Percentiles rank a stretch among this genome's conserved stretches.
Conservation (phyloP, 2,797 vertebrate genomes). For the Hippoglossus hippoglossus region DNA sequence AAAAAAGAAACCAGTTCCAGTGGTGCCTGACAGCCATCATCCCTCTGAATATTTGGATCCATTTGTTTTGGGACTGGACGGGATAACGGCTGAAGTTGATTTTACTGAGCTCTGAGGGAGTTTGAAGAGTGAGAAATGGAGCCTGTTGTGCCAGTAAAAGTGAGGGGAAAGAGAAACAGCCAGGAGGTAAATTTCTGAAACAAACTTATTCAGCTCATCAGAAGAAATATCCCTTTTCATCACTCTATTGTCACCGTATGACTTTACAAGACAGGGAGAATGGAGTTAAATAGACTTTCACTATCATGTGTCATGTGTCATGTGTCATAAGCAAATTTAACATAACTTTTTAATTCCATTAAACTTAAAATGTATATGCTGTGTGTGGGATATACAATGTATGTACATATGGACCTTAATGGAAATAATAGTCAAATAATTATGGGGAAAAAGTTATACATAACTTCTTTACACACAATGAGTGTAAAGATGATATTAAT, state of each 20-base stretch:
- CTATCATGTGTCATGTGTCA: background rate
- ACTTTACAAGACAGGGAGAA: background rate
- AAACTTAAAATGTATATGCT: background rate
- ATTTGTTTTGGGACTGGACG: slow-evolving; percentile 5
- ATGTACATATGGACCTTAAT: background rate
- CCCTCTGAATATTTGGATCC: slow-evolving; percentile 13
- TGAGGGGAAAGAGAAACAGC: slow-evolving; percentile 14
- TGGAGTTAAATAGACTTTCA: background rate
- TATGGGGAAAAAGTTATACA: too few relatives aligned
- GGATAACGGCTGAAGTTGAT: background rate
- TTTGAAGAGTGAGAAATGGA: slow-evolving; percentile 50
- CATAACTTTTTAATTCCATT: too few relatives aligned
- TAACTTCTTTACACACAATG: too few relatives aligned
- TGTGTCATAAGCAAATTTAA: too few relatives aligned
- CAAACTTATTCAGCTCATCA: background rate
- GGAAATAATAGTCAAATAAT: background rate
- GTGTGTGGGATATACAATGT: background rate
- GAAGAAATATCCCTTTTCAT: background rate
- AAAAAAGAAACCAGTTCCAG: background rate
- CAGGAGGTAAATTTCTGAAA: slow-evolving; percentile 36
- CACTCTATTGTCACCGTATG: background rate
- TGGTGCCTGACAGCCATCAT: background rate
- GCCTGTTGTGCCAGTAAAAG: background rate
- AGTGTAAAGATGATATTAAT: background rate
- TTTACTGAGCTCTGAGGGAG: background rate